These are phyloP conservation scores for Hyla sarda DNA, from an alignment of 2,113 vertebrate genomes.

Conservation along the genomic window DNA sequence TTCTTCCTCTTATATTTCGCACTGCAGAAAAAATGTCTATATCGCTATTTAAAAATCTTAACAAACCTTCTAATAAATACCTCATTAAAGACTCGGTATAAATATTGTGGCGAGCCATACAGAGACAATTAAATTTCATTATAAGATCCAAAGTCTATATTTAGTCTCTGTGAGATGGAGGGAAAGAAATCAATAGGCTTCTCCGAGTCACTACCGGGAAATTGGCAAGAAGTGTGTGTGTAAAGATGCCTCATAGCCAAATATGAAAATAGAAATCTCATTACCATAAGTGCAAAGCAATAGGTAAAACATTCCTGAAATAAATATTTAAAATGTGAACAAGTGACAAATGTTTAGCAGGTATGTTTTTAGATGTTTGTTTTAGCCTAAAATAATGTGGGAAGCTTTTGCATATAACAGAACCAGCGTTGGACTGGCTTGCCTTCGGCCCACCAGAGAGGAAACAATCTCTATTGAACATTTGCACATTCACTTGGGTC, in stretches of 20 bases:
- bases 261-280: conserved; percentile 23
- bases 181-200: conserved; percentile 14
- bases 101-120: neutral
- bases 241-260: neutral
- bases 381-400: neutral
- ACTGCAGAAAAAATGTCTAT: too few relatives aligned
- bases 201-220: conserved; percentile 30
- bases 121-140: conserved; percentile 18
- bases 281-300: neutral
- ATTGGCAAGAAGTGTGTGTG: conserved; percentile 17
- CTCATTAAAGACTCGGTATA: neutral
- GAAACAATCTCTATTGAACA: too few relatives aligned
- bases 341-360: too few relatives aligned
- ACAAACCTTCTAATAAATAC: too few relatives aligned
- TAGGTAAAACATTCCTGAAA: neutral
- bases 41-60: too few relatives aligned
- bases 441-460: too few relatives aligned
- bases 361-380: neutral
- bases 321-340: neutral
- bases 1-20: too few relatives aligned
- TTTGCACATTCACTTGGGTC: too few relatives aligned
- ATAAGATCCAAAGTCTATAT: conserved; percentile 10
- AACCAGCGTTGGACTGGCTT: too few relatives aligned
- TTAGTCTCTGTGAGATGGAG: neutral
- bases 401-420: neutral